Evolutionary conservation across 2,113 vertebrate species (phyloP).

Genomic region (Anthoscopus minutus): DNA sequence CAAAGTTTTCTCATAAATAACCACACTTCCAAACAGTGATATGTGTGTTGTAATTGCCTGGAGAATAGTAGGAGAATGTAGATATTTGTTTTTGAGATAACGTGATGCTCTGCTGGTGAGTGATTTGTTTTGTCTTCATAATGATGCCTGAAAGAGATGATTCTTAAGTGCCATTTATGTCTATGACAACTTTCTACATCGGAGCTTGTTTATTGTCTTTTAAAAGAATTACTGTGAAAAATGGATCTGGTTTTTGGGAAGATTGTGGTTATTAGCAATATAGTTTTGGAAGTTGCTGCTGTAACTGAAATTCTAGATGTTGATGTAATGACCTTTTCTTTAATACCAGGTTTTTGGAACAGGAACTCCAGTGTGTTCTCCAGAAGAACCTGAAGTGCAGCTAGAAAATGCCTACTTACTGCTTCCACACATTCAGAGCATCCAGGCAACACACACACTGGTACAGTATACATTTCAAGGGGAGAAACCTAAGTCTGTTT

Average conservation of each 20-base stretch:
- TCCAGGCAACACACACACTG: slow-evolving; percentile 89
- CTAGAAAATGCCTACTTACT: slow-evolving; percentile 76
- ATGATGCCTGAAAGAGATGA: neutral
- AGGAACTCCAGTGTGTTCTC: slow-evolving; percentile 70
- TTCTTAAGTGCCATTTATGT: neutral
- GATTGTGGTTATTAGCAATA: neutral
- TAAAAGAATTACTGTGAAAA: neutral
- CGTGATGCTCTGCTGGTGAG: neutral
- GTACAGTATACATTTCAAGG: slow-evolving; percentile 64
- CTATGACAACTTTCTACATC: neutral
- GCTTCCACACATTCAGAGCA: slow-evolving; percentile 88
- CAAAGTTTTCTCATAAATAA: neutral
- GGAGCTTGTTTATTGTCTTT: neutral
- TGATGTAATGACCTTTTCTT: neutral
- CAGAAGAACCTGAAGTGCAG: slow-evolving; percentile 74
- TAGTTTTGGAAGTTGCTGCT: neutral
- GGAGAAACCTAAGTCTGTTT: neutral
- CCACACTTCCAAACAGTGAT: neutral
- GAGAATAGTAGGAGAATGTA: neutral
- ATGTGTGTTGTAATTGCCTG: neutral
- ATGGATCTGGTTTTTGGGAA: neutral
- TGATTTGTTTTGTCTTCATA: neutral
- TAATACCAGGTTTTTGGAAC: slow-evolving; percentile 85
- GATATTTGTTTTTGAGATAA: neutral
- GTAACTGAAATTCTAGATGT: neutral